Evolutionary conservation across 2,797 vertebrate species (phyloP).

Genomic region (Myotis pilosus): DNA sequence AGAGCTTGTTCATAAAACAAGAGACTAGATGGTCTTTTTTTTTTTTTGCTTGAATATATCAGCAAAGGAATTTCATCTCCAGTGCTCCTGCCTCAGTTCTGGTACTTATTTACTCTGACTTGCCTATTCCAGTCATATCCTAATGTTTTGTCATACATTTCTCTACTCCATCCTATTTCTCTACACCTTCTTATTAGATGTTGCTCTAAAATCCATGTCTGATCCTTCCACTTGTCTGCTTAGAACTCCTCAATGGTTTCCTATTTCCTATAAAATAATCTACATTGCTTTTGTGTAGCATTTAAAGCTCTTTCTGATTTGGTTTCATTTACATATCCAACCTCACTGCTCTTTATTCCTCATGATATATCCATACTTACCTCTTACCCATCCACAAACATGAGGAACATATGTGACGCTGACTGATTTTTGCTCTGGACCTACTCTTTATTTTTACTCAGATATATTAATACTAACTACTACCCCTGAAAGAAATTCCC

Average conservation of each 20-base stretch:
- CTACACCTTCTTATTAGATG: background rate
- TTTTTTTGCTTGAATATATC: background rate
- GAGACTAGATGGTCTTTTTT: background rate
- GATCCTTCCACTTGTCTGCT: background rate
- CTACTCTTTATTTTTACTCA: background rate
- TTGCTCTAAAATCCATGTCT: background rate
- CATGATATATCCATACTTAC: background rate
- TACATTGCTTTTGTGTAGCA: background rate
- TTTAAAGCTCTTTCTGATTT: conserved; percentile 11
- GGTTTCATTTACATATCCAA: background rate
- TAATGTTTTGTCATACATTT: background rate
- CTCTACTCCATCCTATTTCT: background rate
- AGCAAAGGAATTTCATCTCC: background rate
- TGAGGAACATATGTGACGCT: background rate
- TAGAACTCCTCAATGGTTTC: background rate
- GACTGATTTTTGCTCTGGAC: background rate
- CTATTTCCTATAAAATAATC: background rate
- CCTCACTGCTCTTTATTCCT: background rate
- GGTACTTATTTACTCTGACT: background rate
- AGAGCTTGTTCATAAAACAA: conserved; percentile 26
- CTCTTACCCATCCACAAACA: background rate
- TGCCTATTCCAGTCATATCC: background rate
- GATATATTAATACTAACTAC: background rate
- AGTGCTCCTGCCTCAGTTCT: background rate
- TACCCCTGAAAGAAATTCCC: background rate